These are phyloP conservation scores for Orthosia gothica DNA, from an alignment of 2,888 invertebrate genomes.

Conservation along the genomic window DNA sequence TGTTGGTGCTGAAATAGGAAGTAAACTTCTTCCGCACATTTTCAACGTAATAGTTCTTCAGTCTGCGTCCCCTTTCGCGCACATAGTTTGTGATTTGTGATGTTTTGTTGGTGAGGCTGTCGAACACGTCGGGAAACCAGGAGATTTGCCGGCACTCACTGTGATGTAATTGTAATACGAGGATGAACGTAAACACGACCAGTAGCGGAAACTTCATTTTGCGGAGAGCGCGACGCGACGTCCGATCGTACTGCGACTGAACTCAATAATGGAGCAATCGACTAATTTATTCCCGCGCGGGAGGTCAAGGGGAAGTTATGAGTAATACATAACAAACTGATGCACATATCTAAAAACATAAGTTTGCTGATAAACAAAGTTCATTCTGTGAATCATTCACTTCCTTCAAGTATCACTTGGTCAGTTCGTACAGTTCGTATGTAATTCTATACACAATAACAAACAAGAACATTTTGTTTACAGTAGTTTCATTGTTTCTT, in stretches of 20 bases:
- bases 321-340: constrained; percentile 68
- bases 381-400: constrained; percentile 54
- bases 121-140: constrained; percentile 83
- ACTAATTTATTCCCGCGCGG: constrained; percentile 76
- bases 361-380: constrained; percentile 52
- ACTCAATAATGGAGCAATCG: constrained; percentile 72
- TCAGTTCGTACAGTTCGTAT: constrained; percentile 15
- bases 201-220: constrained; percentile 80
- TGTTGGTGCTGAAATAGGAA: constrained; percentile 74
- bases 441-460: constrained; percentile 7
- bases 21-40: constrained; percentile 82
- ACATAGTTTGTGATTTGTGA: constrained; percentile 81
- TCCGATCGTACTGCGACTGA: constrained; percentile 71
- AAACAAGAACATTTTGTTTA: constrained; percentile 13
- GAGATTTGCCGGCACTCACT: constrained; percentile 75
- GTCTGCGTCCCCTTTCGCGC: constrained; percentile 78
- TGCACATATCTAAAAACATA: constrained; percentile 51
- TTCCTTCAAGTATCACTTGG: constrained; percentile 14
- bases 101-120: constrained; percentile 81
- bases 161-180: constrained; percentile 74
- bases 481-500: constrained; percentile 16
- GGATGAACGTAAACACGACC: constrained; percentile 73
- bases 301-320: constrained; percentile 81
- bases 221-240: constrained; percentile 58
- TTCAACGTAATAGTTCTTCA: constrained; percentile 81